phyloP scores from a whole-genome alignment of 2,888 invertebrate genomes.

The Patella caerulea region DNA sequence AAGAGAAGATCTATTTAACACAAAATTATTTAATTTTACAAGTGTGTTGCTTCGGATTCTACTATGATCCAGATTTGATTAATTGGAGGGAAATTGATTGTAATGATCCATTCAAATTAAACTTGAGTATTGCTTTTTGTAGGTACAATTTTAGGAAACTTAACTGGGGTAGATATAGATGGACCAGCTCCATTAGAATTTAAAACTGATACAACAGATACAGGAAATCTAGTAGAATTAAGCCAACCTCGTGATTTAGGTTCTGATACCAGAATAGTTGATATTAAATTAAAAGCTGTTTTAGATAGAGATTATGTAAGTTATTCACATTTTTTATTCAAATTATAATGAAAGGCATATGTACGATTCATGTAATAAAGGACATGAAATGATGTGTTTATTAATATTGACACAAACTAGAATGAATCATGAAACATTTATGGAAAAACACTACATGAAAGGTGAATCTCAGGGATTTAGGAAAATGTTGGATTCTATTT shows the following conservation, averaged over 20 bases:
- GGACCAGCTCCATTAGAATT: constrained; percentile 51
- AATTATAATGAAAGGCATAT: neutral
- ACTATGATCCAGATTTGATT: no score
- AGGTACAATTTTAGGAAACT: constrained; percentile 50
- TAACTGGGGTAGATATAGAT: constrained; percentile 55
- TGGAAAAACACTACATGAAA: no score
- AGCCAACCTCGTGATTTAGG: constrained; percentile 38
- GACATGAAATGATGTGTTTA: no score
- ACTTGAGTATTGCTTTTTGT: constrained; percentile 16
- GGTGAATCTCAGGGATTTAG: no score
- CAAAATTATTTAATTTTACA: no score
- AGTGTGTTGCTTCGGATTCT: no score
- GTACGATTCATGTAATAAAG: neutral
- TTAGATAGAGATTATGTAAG: constrained; percentile 60
- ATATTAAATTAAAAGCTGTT: constrained; percentile 49
- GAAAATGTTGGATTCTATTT: no score
- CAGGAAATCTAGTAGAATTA: constrained; percentile 44
- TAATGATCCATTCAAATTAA: no score
- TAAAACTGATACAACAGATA: constrained; percentile 33
- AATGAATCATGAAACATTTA: no score
- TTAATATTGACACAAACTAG: no score
- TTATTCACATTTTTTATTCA: neutral
- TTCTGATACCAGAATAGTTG: constrained; percentile 43
- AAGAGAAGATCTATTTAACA: no score
- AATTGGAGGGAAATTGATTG: no score